phyloP scores from a whole-genome alignment of 2,888 invertebrate species.

The Quadriops clusia region DNA sequence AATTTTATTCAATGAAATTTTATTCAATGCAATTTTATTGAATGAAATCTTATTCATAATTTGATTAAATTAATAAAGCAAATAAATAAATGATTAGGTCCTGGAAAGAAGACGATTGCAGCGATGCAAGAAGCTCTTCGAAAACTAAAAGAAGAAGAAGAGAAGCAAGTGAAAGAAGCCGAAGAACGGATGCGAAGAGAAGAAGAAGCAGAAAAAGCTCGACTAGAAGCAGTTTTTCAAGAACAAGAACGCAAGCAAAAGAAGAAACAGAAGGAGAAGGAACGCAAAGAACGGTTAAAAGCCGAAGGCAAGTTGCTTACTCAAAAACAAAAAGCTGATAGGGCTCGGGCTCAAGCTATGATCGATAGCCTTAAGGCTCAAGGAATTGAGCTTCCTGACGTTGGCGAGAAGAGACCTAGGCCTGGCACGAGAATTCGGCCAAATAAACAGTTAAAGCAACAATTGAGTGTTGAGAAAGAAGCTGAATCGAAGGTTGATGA shows the following conservation, averaged over 20 bases:
- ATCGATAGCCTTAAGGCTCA: constrained; percentile 81
- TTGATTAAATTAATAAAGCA: too few relatives aligned
- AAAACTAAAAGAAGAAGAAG: constrained; percentile 82
- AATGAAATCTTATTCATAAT: too few relatives aligned
- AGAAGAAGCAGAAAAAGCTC: constrained; percentile 61
- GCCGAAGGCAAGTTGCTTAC: constrained; percentile 93
- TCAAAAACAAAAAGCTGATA: constrained; percentile 85
- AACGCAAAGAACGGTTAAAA: constrained; percentile 82
- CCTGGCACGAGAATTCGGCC: constrained; percentile 66
- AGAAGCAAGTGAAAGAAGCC: constrained; percentile 57
- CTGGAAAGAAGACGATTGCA: constrained; percentile 74
- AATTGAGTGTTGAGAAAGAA: constrained; percentile 7
- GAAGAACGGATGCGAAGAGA: constrained; percentile 66
- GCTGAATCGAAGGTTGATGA: constrained; percentile 24
- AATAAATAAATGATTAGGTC: constrained; percentile 43
- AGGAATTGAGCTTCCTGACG: constrained; percentile 70
- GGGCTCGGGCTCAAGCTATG: constrained; percentile 78
- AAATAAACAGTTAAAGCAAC: constrained; percentile 39
- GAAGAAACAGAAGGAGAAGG: constrained; percentile 86
- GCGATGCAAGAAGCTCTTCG: constrained; percentile 89
- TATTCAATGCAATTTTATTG: too few relatives aligned
- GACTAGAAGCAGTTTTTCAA: constrained; percentile 61
- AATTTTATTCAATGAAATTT: too few relatives aligned
- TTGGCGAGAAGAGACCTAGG: constrained; percentile 47
- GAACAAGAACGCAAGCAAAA: constrained; percentile 82